Percentiles rank a stretch among this genome's conserved stretches.
phyloP scores from a whole-genome alignment of 2,888 invertebrate genomes.

The Ectemnius continuus region DNA sequence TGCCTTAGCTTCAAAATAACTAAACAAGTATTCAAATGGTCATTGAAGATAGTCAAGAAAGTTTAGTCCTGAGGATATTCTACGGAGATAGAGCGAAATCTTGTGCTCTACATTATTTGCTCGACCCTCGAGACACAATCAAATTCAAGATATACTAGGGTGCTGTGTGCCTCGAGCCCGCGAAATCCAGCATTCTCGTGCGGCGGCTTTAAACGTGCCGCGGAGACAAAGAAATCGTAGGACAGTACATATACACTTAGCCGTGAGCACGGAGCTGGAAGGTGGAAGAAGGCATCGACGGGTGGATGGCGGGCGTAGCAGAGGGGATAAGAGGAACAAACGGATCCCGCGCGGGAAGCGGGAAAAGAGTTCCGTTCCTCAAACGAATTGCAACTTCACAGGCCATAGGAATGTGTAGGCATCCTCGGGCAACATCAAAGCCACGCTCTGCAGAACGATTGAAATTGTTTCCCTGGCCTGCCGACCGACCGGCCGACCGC shows the following conservation, averaged over 20 bases:
- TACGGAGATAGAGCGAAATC: constrained; percentile 15
- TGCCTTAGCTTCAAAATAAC: constrained; percentile 16
- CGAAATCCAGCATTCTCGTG: constrained; percentile 29
- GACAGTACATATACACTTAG: constrained; percentile 26
- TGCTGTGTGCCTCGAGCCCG: constrained; percentile 42
- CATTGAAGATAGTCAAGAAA: constrained; percentile 33
- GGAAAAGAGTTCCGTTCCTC: constrained; percentile 42
- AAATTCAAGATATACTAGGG: constrained; percentile 50
- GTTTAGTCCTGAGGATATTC: constrained; percentile 10
- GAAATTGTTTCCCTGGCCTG: constrained; percentile 73
- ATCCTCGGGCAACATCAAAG: constrained; percentile 73
- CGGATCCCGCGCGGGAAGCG: constrained; percentile 7
- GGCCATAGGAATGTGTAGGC: constrained; percentile 67
- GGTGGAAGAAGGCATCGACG: constrained; percentile 4
- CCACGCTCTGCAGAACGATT: constrained; percentile 67
- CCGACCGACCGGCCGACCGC: neutral
- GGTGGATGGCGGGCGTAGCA: neutral
- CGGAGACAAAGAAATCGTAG: constrained; percentile 43
- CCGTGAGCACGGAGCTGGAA: constrained; percentile 14
- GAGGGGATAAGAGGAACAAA: constrained; percentile 3
- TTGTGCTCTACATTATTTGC: constrained; percentile 51
- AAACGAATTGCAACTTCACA: constrained; percentile 58
- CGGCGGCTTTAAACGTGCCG: constrained; percentile 43
- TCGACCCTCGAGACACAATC: constrained; percentile 55
- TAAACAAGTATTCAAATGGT: constrained; percentile 59